Conservation (phyloP, 2,113 vertebrate species). For the Scomber colias region DNA sequence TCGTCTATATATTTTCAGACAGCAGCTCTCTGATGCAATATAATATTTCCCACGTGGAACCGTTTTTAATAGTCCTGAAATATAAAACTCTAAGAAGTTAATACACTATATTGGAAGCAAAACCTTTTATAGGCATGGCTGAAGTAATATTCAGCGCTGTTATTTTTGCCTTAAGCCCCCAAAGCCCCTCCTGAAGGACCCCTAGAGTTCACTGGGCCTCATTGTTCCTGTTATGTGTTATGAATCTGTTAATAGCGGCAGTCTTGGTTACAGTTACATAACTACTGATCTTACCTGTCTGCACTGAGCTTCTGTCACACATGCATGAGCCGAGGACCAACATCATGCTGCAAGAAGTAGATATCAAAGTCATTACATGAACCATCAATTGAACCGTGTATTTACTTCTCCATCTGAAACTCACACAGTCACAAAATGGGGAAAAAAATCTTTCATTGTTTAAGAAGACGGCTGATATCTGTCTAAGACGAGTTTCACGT, state of each 20-base stretch:
- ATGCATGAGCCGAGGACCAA: constrained; percentile 1
- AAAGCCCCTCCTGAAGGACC: no score
- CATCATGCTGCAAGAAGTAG: constrained; percentile 21
- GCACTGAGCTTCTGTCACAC: neutral
- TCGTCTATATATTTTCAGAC: no score
- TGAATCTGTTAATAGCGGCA: no score
- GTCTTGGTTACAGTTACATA: no score
- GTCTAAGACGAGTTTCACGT: no score
- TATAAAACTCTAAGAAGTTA: neutral
- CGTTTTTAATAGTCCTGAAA: neutral
- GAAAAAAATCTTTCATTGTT: neutral
- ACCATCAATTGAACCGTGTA: neutral
- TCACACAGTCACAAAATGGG: neutral
- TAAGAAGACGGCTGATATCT: no score
- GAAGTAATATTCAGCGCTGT: neutral
- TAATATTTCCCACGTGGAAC: constrained; percentile 7
- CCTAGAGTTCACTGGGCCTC: neutral
- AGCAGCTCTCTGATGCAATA: no score
- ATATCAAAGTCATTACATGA: neutral
- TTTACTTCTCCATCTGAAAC: neutral
- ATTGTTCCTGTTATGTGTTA: neutral
- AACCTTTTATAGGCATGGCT: neutral
- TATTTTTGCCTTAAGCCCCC: neutral
- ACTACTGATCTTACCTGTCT: constrained; percentile 19
- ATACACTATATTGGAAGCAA: neutral